Percentiles rank a stretch among this genome's conserved stretches.
Conservation (phyloP, 1,140 invertebrate species). For the Pseudobourletiella spinata region DNA sequence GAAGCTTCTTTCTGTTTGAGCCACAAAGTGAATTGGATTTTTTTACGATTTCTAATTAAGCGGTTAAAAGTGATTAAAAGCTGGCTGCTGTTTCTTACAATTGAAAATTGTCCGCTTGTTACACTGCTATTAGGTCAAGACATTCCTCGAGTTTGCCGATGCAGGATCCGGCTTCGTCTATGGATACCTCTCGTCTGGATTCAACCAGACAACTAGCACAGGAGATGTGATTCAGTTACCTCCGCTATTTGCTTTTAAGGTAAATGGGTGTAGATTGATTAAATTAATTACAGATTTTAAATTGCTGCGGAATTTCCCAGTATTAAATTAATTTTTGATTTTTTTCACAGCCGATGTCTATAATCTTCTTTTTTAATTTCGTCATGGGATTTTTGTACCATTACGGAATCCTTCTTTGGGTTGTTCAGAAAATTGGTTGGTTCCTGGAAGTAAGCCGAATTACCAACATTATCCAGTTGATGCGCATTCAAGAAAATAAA, state of each 20-base stretch:
- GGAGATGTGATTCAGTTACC: neutral
- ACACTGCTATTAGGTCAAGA: too few relatives aligned
- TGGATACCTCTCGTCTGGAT: slow-evolving; percentile 46
- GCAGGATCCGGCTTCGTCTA: slow-evolving; percentile 78
- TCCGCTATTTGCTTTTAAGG: slow-evolving; percentile 53
- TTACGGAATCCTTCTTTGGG: slow-evolving; percentile 72
- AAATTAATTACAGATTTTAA: neutral
- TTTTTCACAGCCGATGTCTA: slow-evolving; percentile 48
- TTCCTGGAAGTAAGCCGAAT: slow-evolving; percentile 49
- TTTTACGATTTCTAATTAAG: too few relatives aligned
- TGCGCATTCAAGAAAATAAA: neutral
- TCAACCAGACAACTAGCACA: neutral
- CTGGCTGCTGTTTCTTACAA: too few relatives aligned
- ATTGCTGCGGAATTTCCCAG: too few relatives aligned
- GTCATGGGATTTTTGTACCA: slow-evolving; percentile 78
- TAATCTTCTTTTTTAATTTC: slow-evolving; percentile 86
- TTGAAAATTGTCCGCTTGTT: too few relatives aligned
- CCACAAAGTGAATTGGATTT: slow-evolving; percentile 49
- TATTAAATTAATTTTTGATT: too few relatives aligned
- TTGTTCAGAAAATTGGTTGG: slow-evolving; percentile 74
- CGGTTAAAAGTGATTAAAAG: too few relatives aligned
- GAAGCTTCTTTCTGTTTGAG: slow-evolving; percentile 70
- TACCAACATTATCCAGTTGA: slow-evolving; percentile 7
- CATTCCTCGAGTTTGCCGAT: slow-evolving; percentile 68
- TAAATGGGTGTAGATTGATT: neutral